Conservation (phyloP, 1,140 invertebrate genomes). For the Drosophila burlai region DNA sequence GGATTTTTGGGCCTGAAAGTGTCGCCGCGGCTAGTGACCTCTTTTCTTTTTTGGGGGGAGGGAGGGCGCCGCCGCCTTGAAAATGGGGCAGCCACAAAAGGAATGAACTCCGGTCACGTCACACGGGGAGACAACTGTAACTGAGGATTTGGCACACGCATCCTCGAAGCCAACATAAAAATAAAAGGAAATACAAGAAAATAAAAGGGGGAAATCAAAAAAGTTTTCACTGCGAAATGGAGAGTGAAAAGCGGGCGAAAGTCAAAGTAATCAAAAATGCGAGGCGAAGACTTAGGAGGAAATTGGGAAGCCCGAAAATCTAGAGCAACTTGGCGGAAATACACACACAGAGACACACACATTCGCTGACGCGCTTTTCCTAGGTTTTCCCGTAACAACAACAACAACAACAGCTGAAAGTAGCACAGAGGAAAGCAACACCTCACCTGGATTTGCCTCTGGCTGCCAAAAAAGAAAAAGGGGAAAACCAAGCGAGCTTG, state of each 20-base stretch:
- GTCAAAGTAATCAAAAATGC: conserved; percentile 66
- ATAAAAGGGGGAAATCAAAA: conserved; percentile 18
- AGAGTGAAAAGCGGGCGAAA: conserved; percentile 53
- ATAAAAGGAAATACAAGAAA: background rate
- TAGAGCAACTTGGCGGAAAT: conserved; percentile 59
- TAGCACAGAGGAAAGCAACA: conserved; percentile 15
- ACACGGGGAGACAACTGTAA: conserved; percentile 42
- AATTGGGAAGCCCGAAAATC: conserved; percentile 37
- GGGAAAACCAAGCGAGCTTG: background rate
- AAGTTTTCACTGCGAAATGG: conserved; percentile 40
- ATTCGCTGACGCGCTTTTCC: conserved; percentile 1
- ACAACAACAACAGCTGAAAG: conserved; percentile 8
- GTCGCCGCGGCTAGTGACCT: conserved; percentile 61
- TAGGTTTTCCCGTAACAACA: background rate
- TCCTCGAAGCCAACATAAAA: conserved; percentile 11
- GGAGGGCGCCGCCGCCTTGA: background rate
- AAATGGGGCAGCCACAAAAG: conserved; percentile 41
- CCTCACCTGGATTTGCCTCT: conserved; percentile 15
- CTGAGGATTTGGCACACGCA: conserved; percentile 1
- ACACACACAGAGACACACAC: conserved; percentile 12
- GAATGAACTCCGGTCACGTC: conserved; percentile 64
- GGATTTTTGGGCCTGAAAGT: conserved; percentile 25
- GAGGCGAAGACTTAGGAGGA: conserved; percentile 15
- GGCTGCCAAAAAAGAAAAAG: background rate
- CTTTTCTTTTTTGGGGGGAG: conserved; percentile 28